Percentiles rank a stretch among this genome's conserved stretches.
Evolutionary conservation across 2,888 invertebrate genomes (phyloP).

Genomic region (Tiliacea citrago): DNA sequence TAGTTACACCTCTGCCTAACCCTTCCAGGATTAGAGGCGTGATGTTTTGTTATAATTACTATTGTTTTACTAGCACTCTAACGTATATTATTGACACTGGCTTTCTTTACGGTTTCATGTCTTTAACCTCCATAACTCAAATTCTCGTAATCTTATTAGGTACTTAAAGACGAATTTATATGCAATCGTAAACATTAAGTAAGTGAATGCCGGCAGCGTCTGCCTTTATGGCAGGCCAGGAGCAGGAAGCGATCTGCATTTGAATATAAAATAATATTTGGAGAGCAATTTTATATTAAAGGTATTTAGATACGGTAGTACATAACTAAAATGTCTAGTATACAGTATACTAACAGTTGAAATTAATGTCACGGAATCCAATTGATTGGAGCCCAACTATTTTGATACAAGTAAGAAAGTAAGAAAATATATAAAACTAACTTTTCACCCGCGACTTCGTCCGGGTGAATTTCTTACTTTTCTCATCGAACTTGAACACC

Average conservation of each 20-base stretch:
- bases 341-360: background rate
- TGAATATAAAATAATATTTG: slow-evolving; percentile 59
- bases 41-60: background rate
- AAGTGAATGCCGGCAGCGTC: slow-evolving; percentile 43
- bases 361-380: background rate
- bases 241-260: slow-evolving; percentile 60
- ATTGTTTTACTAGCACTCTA: slow-evolving; percentile 7
- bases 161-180: slow-evolving; percentile 41
- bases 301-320: no score
- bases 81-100: slow-evolving; percentile 15
- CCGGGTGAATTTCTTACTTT: background rate
- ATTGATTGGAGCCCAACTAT: background rate
- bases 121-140: slow-evolving; percentile 34
- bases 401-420: background rate
- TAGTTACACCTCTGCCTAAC: background rate
- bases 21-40: no score
- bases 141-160: slow-evolving; percentile 33
- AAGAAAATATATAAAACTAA: background rate
- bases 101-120: slow-evolving; percentile 21
- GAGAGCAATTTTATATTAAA: slow-evolving; percentile 16
- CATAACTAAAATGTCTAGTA: background rate
- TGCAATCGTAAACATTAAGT: slow-evolving; percentile 53
- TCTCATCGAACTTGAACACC: background rate
- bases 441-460: background rate
- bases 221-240: slow-evolving; percentile 59